Evolutionary conservation across 2,888 invertebrate genomes (phyloP).

Genomic region (Rhabditophanes sp.): DNA sequence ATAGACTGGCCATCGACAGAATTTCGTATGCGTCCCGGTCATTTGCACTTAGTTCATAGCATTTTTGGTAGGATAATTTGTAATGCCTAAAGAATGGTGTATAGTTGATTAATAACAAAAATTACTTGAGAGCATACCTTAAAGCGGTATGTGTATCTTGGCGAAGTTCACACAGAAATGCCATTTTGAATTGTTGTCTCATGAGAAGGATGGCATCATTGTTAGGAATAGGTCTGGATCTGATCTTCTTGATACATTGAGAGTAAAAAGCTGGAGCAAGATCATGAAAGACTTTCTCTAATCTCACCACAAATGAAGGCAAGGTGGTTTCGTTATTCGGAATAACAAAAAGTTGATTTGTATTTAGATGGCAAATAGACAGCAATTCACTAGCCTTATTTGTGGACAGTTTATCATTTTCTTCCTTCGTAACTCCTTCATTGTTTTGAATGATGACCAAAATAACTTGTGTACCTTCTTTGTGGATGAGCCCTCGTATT

Average conservation of each 20-base stretch:
- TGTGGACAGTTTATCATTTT: slow-evolving; percentile 59
- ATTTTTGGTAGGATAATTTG: slow-evolving; percentile 69
- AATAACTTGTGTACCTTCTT: slow-evolving; percentile 54
- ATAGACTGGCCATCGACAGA: slow-evolving; percentile 77
- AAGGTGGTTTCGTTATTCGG: slow-evolving; percentile 48
- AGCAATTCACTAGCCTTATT: slow-evolving; percentile 80
- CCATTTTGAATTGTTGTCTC: slow-evolving; percentile 88
- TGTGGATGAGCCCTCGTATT: slow-evolving; percentile 44
- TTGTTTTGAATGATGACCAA: slow-evolving; percentile 74
- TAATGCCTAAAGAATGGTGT: slow-evolving; percentile 48
- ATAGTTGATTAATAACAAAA: slow-evolving; percentile 4
- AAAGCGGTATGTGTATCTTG: slow-evolving; percentile 72
- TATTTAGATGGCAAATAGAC: slow-evolving; percentile 72
- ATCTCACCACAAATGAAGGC: slow-evolving; percentile 48
- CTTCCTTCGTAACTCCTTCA: slow-evolving; percentile 50
- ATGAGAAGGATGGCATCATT: slow-evolving; percentile 61
- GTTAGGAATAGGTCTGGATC: slow-evolving; percentile 33
- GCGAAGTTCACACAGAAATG: slow-evolving; percentile 77
- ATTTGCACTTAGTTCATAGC: slow-evolving; percentile 69
- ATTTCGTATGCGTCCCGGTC: slow-evolving; percentile 83
- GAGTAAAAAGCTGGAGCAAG: slow-evolving; percentile 80
- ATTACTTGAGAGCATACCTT: slow-evolving; percentile 46
- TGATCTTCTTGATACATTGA: slow-evolving; percentile 57
- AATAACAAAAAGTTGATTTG: slow-evolving; percentile 77
- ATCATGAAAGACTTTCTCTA: slow-evolving; percentile 84